A percentile compares a stretch with the other conserved stretches of the same genome.
These are phyloP conservation scores for Syngnathus rostellatus DNA, from an alignment of 2,797 vertebrate species.

Conservation along the genomic window DNA sequence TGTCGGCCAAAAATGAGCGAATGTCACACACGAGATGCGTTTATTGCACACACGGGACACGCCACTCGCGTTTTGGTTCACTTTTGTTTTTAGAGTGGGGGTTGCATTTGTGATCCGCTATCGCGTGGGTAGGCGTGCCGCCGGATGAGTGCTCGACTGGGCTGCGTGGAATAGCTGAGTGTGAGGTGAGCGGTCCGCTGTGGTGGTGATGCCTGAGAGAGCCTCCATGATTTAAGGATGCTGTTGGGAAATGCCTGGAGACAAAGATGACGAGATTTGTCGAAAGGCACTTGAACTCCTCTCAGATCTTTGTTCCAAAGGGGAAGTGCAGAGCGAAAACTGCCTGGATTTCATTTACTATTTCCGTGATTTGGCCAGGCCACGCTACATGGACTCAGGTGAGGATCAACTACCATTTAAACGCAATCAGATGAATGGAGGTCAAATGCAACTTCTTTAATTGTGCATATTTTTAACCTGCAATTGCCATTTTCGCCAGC, in stretches of 20 bases:
- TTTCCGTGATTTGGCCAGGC: conserved; percentile 87
- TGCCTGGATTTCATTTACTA: conserved; percentile 96
- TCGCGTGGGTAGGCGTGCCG: conserved; percentile 50
- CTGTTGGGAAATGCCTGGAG: conserved; percentile 98
- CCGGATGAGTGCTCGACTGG: conserved; percentile 28
- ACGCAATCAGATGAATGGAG: neutral
- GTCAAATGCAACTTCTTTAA: neutral
- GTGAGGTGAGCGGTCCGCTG: conserved; percentile 55
- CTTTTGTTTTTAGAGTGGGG: neutral
- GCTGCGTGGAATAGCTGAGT: conserved; percentile 43
- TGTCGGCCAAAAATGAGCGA: conserved; percentile 4
- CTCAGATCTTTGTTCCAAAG: conserved; percentile 90
- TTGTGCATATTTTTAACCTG: neutral
- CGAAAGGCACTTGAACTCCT: conserved; percentile 94
- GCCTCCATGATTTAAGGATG: conserved; percentile 83
- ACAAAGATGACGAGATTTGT: conserved; percentile 97
- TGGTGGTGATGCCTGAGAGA: conserved; percentile 62
- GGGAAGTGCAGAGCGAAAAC: conserved; percentile 90
- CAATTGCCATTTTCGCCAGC: neutral
- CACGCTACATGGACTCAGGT: conserved; percentile 89
- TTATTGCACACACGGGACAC: neutral
- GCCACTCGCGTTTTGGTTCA: neutral
- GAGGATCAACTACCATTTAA: conserved; percentile 30
- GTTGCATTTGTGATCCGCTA: conserved; percentile 4
- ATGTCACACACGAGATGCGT: neutral